phyloP scores from a whole-genome alignment of 2,797 vertebrate genomes.

The Lepus oiostolus region DNA sequence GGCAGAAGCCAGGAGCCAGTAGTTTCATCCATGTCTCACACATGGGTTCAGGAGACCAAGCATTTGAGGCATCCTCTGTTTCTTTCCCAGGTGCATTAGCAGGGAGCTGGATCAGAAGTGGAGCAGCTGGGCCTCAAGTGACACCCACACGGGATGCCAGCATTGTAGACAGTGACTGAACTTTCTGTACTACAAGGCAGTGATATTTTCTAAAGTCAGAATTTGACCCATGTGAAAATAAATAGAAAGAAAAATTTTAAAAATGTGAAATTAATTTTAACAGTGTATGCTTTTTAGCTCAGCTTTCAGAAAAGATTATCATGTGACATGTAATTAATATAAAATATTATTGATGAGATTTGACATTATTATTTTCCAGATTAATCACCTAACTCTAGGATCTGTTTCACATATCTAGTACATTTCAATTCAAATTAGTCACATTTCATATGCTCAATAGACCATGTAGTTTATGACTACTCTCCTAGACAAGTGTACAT shows the following conservation, averaged over 20 bases:
- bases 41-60: no score
- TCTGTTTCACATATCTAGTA: neutral
- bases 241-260: neutral
- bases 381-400: neutral
- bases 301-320: neutral
- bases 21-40: no score
- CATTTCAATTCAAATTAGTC: neutral
- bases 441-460: neutral
- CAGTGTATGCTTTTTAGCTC: neutral
- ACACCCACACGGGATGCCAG: no score
- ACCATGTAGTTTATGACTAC: neutral
- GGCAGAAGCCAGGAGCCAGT: no score
- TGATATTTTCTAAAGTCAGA: neutral
- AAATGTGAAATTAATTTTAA: neutral
- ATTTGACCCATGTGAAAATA: neutral
- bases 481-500: neutral
- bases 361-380: neutral
- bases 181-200: no score
- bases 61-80: no score
- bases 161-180: no score
- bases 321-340: neutral
- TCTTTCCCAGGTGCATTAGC: no score
- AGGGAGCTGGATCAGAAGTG: no score
- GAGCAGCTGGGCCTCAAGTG: no score
- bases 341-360: neutral